These are phyloP conservation scores for Lindbergichthys nudifrons DNA, from an alignment of 2,797 vertebrate species.

Conservation along the genomic window DNA sequence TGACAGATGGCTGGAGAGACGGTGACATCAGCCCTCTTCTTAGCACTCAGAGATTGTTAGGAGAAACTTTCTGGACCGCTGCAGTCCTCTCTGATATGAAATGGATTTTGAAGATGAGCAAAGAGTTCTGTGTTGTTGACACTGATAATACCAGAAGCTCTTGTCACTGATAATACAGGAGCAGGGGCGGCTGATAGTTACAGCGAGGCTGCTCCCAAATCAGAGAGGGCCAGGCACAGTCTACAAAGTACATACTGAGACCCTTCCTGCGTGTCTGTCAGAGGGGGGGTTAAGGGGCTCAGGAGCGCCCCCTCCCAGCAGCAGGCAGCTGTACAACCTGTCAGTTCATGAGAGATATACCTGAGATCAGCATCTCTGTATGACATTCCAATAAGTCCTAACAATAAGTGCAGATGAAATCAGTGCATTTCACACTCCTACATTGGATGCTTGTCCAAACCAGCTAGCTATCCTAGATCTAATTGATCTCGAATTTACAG, in stretches of 20 bases:
- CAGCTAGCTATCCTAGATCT: too few species aligned
- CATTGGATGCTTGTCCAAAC: background rate
- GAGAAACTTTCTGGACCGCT: constrained; percentile 35
- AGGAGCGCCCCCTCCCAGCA: background rate
- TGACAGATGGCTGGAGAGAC: constrained; percentile 71
- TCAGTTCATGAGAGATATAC: background rate
- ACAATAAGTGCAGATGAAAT: too few species aligned
- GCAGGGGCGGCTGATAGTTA: constrained; percentile 8
- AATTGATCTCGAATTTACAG: too few species aligned
- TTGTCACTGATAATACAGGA: constrained; percentile 5
- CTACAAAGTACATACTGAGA: background rate
- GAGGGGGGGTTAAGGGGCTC: background rate
- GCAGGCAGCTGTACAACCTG: background rate
- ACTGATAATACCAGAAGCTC: constrained; percentile 7
- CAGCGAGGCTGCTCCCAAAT: constrained; percentile 1
- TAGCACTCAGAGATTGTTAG: constrained; percentile 16
- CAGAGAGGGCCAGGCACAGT: background rate
- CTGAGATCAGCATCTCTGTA: background rate
- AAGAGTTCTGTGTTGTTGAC: constrained; percentile 2
- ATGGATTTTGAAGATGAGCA: constrained; percentile 27
- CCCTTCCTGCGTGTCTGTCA: background rate
- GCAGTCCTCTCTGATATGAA: constrained; percentile 19
- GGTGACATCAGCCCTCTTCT: constrained; percentile 52
- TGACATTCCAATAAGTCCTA: too few species aligned
- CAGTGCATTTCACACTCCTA: too few species aligned